These are phyloP conservation scores for Protonemura montana DNA, from an alignment of 2,888 invertebrate species.

Conservation along the genomic window DNA sequence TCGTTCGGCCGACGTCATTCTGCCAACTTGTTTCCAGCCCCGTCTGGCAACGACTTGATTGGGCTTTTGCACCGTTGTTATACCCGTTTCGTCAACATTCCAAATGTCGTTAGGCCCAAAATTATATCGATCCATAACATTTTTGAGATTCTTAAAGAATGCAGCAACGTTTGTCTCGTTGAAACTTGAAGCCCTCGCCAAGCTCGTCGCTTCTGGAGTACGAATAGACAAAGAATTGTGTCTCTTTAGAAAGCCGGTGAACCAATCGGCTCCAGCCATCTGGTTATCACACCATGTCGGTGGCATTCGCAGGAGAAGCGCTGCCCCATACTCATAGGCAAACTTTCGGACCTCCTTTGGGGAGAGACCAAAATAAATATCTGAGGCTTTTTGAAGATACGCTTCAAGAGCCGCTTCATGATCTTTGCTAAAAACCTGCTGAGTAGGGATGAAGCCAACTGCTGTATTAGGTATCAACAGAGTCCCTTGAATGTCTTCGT, in stretches of 20 bases:
- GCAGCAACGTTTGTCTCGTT: slow-evolving; percentile 51
- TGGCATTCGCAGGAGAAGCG: slow-evolving; percentile 39
- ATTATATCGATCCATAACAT: slow-evolving; percentile 47
- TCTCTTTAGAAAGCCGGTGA: slow-evolving; percentile 49
- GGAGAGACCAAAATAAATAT: slow-evolving; percentile 52
- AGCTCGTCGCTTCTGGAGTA: slow-evolving; percentile 50
- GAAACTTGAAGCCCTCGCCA: slow-evolving; percentile 51
- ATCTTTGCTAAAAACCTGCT: slow-evolving; percentile 47
- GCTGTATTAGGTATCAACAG: too few species aligned
- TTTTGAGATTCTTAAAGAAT: slow-evolving; percentile 52
- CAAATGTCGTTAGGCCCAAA: slow-evolving; percentile 52
- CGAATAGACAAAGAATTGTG: slow-evolving; percentile 49
- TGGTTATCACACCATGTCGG: slow-evolving; percentile 40
- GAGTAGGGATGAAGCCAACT: background rate
- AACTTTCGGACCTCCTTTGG: slow-evolving; percentile 51
- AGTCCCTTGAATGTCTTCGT: too few species aligned
- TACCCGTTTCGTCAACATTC: slow-evolving; percentile 57
- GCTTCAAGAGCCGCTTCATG: slow-evolving; percentile 48
- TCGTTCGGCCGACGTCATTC: slow-evolving; percentile 57
- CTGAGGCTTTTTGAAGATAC: slow-evolving; percentile 47
- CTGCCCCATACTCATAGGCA: slow-evolving; percentile 52
- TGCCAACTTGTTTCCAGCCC: slow-evolving; percentile 57
- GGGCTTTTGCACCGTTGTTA: slow-evolving; percentile 58
- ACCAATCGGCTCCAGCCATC: slow-evolving; percentile 50
- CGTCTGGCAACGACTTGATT: slow-evolving; percentile 55